phyloP scores from a whole-genome alignment of 2,888 invertebrate genomes.

The Notodonta dromedarius region DNA sequence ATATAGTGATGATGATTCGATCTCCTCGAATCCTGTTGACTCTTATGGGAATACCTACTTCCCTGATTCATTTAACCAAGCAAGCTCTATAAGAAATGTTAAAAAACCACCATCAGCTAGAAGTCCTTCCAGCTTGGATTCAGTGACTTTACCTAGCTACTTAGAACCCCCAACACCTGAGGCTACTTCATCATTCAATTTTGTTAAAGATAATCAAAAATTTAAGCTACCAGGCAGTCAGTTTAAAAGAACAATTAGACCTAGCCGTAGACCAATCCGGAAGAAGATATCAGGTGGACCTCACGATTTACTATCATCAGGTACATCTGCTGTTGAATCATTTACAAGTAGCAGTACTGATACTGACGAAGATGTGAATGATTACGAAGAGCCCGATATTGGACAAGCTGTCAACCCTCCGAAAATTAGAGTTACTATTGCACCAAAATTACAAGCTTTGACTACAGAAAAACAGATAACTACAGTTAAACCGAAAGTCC shows the following conservation, averaged over 20 bases:
- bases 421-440: conserved; percentile 60
- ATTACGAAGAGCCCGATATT: conserved; percentile 63
- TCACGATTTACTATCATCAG: conserved; percentile 73
- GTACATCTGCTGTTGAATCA: conserved; percentile 69
- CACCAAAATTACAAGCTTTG: conserved; percentile 66
- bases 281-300: conserved; percentile 72
- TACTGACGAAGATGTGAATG: conserved; percentile 65
- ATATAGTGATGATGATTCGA: conserved; percentile 61
- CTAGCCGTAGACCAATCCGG: conserved; percentile 70
- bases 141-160: conserved; percentile 73
- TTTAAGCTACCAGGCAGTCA: conserved; percentile 63
- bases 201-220: conserved; percentile 65
- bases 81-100: conserved; percentile 68
- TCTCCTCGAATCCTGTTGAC: conserved; percentile 61
- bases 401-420: conserved; percentile 48
- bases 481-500: conserved; percentile 47
- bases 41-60: conserved; percentile 76
- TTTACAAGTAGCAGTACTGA: conserved; percentile 56
- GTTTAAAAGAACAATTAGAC: conserved; percentile 69
- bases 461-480: conserved; percentile 54
- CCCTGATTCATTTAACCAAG: conserved; percentile 75
- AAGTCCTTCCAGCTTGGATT: conserved; percentile 59
- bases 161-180: conserved; percentile 78
- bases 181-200: conserved; percentile 63
- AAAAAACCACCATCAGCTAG: conserved; percentile 62